Percentiles rank a stretch among this genome's conserved stretches.
Conservation (phyloP, 2,113 vertebrate genomes). For the Camelus bactrianus region DNA sequence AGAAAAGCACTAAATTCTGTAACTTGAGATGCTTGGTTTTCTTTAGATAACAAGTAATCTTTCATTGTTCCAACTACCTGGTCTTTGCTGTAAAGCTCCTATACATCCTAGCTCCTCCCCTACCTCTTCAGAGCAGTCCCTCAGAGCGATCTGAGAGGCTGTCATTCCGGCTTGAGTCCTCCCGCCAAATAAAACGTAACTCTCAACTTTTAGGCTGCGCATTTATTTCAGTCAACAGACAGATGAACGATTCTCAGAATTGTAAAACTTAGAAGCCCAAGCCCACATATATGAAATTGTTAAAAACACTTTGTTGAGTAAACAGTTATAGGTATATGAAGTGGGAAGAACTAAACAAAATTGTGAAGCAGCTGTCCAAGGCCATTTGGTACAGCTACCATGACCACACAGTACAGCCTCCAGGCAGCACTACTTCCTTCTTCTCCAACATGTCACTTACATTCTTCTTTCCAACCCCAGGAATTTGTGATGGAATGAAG, state of each 20-base stretch:
- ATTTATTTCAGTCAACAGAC: too few relatives aligned
- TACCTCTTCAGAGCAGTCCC: too few relatives aligned
- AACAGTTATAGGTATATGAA: neutral
- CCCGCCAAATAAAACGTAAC: too few relatives aligned
- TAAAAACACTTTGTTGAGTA: neutral
- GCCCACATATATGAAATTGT: neutral
- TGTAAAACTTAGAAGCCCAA: neutral
- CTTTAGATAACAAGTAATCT: too few relatives aligned
- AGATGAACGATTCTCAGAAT: neutral
- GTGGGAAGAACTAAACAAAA: neutral
- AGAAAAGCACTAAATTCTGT: too few relatives aligned
- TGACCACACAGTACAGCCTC: neutral
- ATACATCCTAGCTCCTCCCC: too few relatives aligned
- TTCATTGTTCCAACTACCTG: too few relatives aligned
- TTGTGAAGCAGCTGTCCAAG: neutral
- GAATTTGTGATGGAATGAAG: neutral
- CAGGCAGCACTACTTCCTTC: neutral
- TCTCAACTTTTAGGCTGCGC: too few relatives aligned
- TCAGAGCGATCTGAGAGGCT: too few relatives aligned
- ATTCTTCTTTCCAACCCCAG: conserved; percentile 66
- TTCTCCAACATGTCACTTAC: neutral
- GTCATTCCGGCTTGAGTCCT: too few relatives aligned
- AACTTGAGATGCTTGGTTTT: too few relatives aligned
- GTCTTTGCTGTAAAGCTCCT: too few relatives aligned
- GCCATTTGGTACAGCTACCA: rapidly evolving